Base-by-base conservation (phyloP, 1,140 invertebrate species). In the Neodiprion pinetum region DNA sequence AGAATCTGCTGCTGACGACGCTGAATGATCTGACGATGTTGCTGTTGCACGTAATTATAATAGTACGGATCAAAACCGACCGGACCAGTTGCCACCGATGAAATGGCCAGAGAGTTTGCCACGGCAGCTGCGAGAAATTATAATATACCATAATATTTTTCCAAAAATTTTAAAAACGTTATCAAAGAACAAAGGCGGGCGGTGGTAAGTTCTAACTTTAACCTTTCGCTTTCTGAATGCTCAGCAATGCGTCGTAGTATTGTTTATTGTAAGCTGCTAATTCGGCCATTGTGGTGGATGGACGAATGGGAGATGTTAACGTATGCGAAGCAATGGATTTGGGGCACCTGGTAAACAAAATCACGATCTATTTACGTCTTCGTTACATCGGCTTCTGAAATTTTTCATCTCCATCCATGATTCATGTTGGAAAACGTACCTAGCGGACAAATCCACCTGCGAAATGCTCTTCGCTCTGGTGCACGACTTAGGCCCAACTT, bases 181-280 rank as follows among this genome's bases (percentile, higher is more conserved):
- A 61, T 61, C 53, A 5, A 40, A 17, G 53, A 12, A 21, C 23
- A 23, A 7, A 21, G 23, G n/a, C 71, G 70, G 50, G 28, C 65
- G 48, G 47, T 76, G 71, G 1, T 40, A 40, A 40, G 28, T 40
- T 40, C 28, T 5, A 40, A 40, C 28, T 40, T 40, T 23, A 78
- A 86, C 84, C 79, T 79, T 84, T 83, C 21, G 83, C 77, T 74
- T 75, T 81, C 40, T 85, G 81, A 68, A 82, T 76, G 65, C 68
- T 81, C 65, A 85, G 49, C 67, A 84, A 71, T 14, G 78, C 74
- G 48, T 86, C 79, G 14, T 81, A 86, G 50, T 81, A 85, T 48
- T 81, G 82, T 76, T 80, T 83, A 73, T 81, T 83, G 48, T 81
- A 81, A 53, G 75, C 73, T 14, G 75, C 72, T 23, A 82, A 67